A percentile compares a stretch with the other conserved stretches of the same genome.
Conservation (phyloP, 2,113 vertebrate species). For the Myrmecophaga tridactyla region DNA sequence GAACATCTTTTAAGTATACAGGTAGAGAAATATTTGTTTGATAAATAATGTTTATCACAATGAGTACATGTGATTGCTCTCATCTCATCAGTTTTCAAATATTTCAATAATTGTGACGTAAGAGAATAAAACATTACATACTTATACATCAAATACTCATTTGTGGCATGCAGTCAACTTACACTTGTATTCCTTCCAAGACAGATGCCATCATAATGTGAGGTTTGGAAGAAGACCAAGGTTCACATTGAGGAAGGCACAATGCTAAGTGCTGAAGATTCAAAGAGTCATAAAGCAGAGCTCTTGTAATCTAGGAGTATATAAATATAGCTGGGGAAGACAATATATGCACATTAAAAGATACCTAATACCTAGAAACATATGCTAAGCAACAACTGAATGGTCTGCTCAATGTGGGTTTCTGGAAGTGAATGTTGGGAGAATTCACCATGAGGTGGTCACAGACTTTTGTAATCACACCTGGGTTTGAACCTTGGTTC, state of each 20-base stretch:
- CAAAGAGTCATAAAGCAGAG: background rate
- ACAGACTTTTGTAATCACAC: background rate
- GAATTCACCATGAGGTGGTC: background rate
- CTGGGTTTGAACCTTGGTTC: background rate
- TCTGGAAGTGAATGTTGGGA: background rate
- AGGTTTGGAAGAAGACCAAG: constrained; percentile 40
- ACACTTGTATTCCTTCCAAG: constrained; percentile 1
- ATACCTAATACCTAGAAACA: background rate
- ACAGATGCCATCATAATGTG: constrained; percentile 28
- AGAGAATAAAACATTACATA: background rate
- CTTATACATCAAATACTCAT: constrained; percentile 44
- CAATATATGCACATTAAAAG: background rate
- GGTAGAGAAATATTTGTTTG: background rate
- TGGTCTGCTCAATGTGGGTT: background rate
- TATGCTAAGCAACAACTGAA: background rate
- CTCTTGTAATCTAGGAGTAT: background rate
- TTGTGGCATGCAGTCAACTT: background rate
- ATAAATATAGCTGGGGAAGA: background rate
- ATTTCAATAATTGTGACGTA: constrained; percentile 40
- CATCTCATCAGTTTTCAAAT: background rate
- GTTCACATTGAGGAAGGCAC: background rate
- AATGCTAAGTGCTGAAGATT: constrained; percentile 31
- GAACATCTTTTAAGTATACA: background rate
- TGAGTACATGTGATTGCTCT: background rate
- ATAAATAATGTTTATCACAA: constrained; percentile 1